phyloP scores from a whole-genome alignment of 2,888 invertebrate genomes.

The Dolomedes plantarius region DNA sequence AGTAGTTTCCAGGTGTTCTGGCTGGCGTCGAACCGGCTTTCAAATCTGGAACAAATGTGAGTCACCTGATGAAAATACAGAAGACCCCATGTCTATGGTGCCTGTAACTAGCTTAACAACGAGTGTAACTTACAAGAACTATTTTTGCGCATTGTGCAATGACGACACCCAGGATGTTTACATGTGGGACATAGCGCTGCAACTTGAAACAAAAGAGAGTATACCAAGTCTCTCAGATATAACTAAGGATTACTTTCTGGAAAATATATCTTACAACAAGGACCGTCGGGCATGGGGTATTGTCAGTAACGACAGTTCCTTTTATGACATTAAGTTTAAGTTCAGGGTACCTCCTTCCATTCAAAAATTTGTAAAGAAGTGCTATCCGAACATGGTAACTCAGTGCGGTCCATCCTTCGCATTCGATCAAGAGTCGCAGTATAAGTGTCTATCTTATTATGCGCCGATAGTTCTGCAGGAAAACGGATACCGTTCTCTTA shows the following conservation, averaged over 20 bases:
- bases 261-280: not conserved
- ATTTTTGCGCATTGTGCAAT: conserved; percentile 41
- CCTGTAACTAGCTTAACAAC: conserved; percentile 17
- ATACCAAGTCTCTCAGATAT: not conserved
- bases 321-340: not conserved
- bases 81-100: conserved; percentile 8
- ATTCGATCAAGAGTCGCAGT: not conserved
- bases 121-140: conserved; percentile 10
- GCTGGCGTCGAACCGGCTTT: not conserved
- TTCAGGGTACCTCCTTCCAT: not conserved
- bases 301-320: not conserved
- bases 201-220: too few relatives aligned
- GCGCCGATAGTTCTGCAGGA: too few relatives aligned
- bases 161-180: not conserved
- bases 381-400: conserved; percentile 72
- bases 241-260: not conserved
- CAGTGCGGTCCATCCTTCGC: conserved; percentile 74
- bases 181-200: conserved; percentile 1
- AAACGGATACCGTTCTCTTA: not conserved
- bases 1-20: conserved; percentile 7
- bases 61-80: not conserved
- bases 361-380: conserved; percentile 19
- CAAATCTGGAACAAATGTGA: not conserved
- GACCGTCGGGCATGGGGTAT: not conserved
- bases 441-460: not conserved